Evolutionary conservation across 2,888 invertebrate genomes (phyloP).

Genomic region (Gymnosoma rotundatum): DNA sequence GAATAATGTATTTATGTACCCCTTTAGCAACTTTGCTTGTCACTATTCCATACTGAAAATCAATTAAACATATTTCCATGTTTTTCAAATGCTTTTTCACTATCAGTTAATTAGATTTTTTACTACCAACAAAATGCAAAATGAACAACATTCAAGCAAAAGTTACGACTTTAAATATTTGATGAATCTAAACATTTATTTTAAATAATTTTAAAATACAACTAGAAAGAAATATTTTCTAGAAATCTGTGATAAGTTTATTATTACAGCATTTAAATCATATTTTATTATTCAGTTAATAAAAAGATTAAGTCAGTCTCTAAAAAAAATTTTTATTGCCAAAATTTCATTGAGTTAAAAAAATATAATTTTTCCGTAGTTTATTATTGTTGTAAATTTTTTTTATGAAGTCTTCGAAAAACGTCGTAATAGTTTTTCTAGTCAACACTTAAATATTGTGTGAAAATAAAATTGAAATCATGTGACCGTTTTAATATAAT

Average conservation of each 20-base stretch:
- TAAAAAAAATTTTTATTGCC: conserved; percentile 21
- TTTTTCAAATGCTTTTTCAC: too few species aligned
- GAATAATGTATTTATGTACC: too few species aligned
- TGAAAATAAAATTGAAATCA: conserved; percentile 64
- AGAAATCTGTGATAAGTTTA: background rate
- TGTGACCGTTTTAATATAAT: conserved; percentile 52
- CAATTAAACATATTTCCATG: too few species aligned
- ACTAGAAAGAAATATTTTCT: background rate
- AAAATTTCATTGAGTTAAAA: conserved; percentile 23
- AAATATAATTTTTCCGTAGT: background rate
- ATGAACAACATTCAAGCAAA: too few species aligned
- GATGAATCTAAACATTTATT: too few species aligned
- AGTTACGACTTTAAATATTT: too few species aligned
- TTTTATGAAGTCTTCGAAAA: conserved; percentile 14
- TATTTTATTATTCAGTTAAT: background rate
- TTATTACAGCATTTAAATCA: background rate
- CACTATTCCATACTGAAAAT: too few species aligned
- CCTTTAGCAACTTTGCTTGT: too few species aligned
- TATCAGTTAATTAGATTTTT: too few species aligned
- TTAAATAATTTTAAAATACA: background rate
- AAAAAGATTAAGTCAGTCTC: background rate
- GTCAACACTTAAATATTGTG: conserved; percentile 39
- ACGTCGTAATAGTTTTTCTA: conserved; percentile 49
- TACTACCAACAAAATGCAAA: too few species aligned
- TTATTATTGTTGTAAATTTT: conserved; percentile 23